Evolutionary conservation across 2,888 invertebrate species (phyloP), one percentile per base, ranked within the genome.

Genomic region (Gastracanthus pulcherrimus): DNA sequence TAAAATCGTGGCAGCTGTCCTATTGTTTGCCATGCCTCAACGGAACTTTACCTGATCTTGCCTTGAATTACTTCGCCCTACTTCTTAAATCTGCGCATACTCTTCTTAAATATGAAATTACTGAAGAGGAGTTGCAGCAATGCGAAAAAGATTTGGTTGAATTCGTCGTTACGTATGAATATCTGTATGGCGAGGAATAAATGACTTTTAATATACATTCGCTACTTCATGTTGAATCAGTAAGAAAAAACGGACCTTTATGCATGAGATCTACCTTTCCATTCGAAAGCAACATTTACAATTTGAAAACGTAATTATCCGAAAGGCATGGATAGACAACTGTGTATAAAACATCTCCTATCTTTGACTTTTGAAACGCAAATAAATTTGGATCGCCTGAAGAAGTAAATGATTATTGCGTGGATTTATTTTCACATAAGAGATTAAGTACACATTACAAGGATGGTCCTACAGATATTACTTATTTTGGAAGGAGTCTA

Each of bases 111-210:
- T 19, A 16, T n/a, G 4, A 26, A 19, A 84, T 85, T 55, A 45
- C 76, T n/a, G 26, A 76, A 36, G 76, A 82, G n/a, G 84, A 82
- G 70, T 55, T 84, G 9, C 45, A 58, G 23, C 9, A 80, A 48
- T 58, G 45, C 23, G 75, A 80, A 45, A 41, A 45, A 13, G n/a
- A 69, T 75, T n/a, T 80, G n/a, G 19, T 75, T 2, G 13, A 7
- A 74, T 80, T 75, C 48, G 80, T 75, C 9, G 67, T 55, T 13
- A 60, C 69, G 13, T 80, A 29, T 69, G 34, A 80, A 58, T 7
- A 36, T 3, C 36, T 36, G 5, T 75, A 80, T 45, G 75, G 62
- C 1, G 31, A 58, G 4, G 55, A 34, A 31, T 26, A 16, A 7
- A 80, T 80, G 69, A 80, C 80, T 31, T 80, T 80, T 51, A 80